These are phyloP conservation scores for Sabatieria punctata DNA, from an alignment of 2,888 invertebrate species.

Conservation along the genomic window DNA sequence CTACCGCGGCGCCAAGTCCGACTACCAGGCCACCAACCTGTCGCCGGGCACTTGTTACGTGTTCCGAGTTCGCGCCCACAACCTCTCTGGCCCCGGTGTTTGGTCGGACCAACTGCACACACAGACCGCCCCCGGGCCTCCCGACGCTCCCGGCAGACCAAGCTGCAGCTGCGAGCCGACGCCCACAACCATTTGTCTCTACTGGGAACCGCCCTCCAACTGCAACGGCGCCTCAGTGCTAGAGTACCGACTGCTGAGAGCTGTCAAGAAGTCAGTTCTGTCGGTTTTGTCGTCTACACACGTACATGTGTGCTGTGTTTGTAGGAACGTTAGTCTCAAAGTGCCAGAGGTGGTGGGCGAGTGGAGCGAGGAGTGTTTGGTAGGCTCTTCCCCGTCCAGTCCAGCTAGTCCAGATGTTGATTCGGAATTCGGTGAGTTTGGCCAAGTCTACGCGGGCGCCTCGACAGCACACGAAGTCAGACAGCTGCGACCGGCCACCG, in stretches of 20 bases:
- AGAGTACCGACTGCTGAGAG: constrained; percentile 56
- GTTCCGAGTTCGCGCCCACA: constrained; percentile 56
- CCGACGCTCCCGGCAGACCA: too few relatives aligned
- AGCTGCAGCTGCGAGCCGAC: too few relatives aligned
- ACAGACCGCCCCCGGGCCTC: constrained; percentile 56
- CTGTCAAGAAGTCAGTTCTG: constrained; percentile 9
- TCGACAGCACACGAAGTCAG: constrained; percentile 45
- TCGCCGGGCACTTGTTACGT: constrained; percentile 57
- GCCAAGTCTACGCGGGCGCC: constrained; percentile 9
- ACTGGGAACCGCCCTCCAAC: constrained; percentile 58
- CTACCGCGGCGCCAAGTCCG: constrained; percentile 54
- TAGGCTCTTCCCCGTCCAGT: too few relatives aligned
- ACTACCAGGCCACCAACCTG: constrained; percentile 57
- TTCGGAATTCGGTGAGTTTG: not conserved
- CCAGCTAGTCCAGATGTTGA: too few relatives aligned
- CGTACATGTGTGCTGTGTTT: too few relatives aligned
- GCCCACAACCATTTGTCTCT: constrained; percentile 44
- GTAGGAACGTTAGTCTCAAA: not conserved
- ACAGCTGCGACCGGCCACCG: constrained; percentile 55
- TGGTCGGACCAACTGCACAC: constrained; percentile 57
- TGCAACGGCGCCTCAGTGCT: constrained; percentile 58
- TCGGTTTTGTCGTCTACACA: not conserved
- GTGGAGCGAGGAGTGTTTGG: not conserved
- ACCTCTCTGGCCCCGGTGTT: constrained; percentile 45
- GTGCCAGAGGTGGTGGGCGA: not conserved